Evolutionary conservation across 2,888 invertebrate species (phyloP), one percentile per base, ranked within the genome.

Genomic region (Dichetophora obliterata): DNA sequence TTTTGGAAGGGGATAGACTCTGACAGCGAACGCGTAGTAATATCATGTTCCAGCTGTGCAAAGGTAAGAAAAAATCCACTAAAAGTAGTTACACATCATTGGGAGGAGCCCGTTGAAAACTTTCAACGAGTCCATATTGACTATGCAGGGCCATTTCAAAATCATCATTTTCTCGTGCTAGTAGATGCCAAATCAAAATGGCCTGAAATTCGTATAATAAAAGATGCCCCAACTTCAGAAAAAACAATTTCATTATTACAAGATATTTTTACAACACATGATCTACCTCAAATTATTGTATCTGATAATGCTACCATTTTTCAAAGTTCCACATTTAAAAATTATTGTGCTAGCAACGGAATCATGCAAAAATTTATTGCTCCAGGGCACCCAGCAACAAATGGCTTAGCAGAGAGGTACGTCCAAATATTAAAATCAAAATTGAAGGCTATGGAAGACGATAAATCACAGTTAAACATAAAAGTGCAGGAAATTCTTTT

Each of bases 291-390:
- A 66, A 52, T 54, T 24, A 71, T 75, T 59, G 77, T 70, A 4
- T 76, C 75, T n/a, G 57, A 76, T 50, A 71, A 76, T 61, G 72
- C 66, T 5, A 61, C 68, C 5, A 77, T 77, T 34, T 72, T 77
- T 57, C 48, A 65, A 61, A 77, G 75, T 54, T 5, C 31, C 0
- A 37, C 54, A 5, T 77, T 71, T 71, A 75, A 34, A 37, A 65
- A 71, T 22, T n/a, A n/a, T n/a, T n/a, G n/a, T n/a, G n/a, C n/a
- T n/a, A n/a, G n/a, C n/a, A n/a, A n/a, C n/a, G n/a, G n/a, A n/a
- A 70, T 75, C 69, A 31, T 0, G 4, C 16, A 19, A n/a, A n/a
- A n/a, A n/a, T n/a, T n/a, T n/a, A n/a, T n/a, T n/a, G n/a, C n/a
- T 16, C 19, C 48, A n/a, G n/a, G n/a, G n/a, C n/a, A n/a, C n/a